Percentiles rank a stretch among this genome's conserved stretches.
phyloP scores from a whole-genome alignment of 2,113 vertebrate species.

The Toxotes jaculatrix region DNA sequence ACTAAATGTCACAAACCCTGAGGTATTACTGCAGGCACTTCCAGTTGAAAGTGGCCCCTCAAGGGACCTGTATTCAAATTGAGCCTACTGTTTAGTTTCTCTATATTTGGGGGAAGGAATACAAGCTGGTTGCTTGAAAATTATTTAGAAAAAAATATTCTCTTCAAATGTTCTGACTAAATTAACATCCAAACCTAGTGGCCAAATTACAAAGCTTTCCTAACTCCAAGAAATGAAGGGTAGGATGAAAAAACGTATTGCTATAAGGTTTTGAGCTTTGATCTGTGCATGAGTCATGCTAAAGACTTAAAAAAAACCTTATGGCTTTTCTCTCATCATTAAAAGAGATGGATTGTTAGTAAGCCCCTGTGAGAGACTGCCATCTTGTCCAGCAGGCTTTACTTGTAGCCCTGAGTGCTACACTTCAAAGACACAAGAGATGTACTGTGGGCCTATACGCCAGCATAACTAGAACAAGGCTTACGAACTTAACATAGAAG shows the following conservation, averaged over 20 bases:
- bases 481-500: conserved; percentile 43
- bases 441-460: conserved; percentile 45
- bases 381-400: conserved; percentile 72
- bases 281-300: conserved; percentile 66
- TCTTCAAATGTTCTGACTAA: conserved; percentile 31
- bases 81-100: conserved; percentile 20
- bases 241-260: conserved; percentile 50
- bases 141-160: conserved; percentile 32
- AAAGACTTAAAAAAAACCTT: conserved; percentile 68
- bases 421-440: conserved; percentile 72
- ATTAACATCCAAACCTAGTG: conserved; percentile 45
- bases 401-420: conserved; percentile 63
- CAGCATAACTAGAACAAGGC: conserved; percentile 59
- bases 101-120: not conserved
- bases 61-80: conserved; percentile 3
- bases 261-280: conserved; percentile 69
- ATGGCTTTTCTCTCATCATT: conserved; percentile 74
- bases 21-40: not conserved
- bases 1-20: not conserved
- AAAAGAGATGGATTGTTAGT: conserved; percentile 69
- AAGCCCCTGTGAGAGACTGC: conserved; percentile 67
- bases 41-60: conserved; percentile 15
- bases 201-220: conserved; percentile 51
- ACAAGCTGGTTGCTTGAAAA: conserved; percentile 12
- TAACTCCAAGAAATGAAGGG: conserved; percentile 40